phyloP scores from a whole-genome alignment of 1,140 invertebrate genomes.

The Microplitis demolitor region DNA sequence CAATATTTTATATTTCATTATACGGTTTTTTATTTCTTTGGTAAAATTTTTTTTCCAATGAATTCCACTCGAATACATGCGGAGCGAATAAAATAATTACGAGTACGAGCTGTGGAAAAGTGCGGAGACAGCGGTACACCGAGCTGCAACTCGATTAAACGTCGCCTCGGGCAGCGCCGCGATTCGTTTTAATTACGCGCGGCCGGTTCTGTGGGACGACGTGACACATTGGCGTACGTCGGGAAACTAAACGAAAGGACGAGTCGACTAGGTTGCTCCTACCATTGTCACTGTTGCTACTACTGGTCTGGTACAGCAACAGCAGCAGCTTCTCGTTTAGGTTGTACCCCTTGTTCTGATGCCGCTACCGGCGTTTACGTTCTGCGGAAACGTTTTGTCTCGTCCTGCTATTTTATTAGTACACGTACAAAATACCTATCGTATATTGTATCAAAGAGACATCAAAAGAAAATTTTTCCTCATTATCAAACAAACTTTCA shows the following conservation, averaged over 20 bases:
- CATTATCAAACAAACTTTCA: too few species aligned
- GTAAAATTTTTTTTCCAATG: background rate
- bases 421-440: too few species aligned
- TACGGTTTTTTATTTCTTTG: background rate
- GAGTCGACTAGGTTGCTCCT: background rate
- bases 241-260: conserved; percentile 19
- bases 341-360: too few species aligned
- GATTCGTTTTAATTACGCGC: conserved; percentile 38
- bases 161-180: conserved; percentile 26
- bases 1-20: too few species aligned
- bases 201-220: conserved; percentile 16
- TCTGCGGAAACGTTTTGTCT: too few species aligned
- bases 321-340: too few species aligned
- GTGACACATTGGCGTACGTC: conserved; percentile 32
- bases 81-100: conserved; percentile 35
- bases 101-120: conserved; percentile 28
- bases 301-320: background rate
- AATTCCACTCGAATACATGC: conserved; percentile 23
- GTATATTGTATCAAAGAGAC: too few species aligned
- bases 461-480: too few species aligned
- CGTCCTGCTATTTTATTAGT: too few species aligned
- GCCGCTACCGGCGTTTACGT: too few species aligned
- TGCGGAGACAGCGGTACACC: conserved; percentile 33
- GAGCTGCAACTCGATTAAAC: conserved; percentile 37
- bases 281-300: background rate